Percentiles rank a stretch among this genome's conserved stretches.
Evolutionary conservation across 2,797 vertebrate genomes (phyloP).

Genomic region (Intellagama lesueurii): DNA sequence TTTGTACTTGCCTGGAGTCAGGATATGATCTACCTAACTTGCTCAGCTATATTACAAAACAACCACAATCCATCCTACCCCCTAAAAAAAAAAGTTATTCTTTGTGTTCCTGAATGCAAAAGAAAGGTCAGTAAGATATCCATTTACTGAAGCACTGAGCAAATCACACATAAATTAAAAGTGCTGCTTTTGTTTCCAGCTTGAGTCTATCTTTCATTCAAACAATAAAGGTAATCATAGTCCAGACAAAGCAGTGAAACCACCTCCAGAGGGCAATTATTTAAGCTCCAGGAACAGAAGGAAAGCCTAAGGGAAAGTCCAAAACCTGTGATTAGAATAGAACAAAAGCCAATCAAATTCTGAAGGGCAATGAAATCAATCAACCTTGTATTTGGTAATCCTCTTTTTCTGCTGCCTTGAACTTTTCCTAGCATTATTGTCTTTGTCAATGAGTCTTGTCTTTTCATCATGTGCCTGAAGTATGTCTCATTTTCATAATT

Average conservation of each 20-base stretch:
- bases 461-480: no score
- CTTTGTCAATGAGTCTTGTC: no score
- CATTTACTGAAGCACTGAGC: background rate
- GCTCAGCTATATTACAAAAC: background rate
- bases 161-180: background rate
- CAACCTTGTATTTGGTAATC: background rate
- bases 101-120: background rate
- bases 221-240: constrained; percentile 16
- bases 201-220: background rate
- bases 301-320: background rate
- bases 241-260: constrained; percentile 1
- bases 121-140: background rate
- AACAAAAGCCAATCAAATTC: constrained; percentile 15
- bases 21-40: background rate
- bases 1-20: background rate
- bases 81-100: background rate
- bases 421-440: no score
- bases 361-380: background rate
- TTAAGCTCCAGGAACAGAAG: background rate
- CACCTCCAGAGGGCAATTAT: constrained; percentile 1
- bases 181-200: background rate
- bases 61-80: background rate
- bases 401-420: no score
- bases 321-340: background rate
- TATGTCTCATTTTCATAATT: no score